Percentiles rank a stretch among this genome's conserved stretches.
Conservation (phyloP, 2,113 vertebrate genomes). For the Leucosticte australis region DNA sequence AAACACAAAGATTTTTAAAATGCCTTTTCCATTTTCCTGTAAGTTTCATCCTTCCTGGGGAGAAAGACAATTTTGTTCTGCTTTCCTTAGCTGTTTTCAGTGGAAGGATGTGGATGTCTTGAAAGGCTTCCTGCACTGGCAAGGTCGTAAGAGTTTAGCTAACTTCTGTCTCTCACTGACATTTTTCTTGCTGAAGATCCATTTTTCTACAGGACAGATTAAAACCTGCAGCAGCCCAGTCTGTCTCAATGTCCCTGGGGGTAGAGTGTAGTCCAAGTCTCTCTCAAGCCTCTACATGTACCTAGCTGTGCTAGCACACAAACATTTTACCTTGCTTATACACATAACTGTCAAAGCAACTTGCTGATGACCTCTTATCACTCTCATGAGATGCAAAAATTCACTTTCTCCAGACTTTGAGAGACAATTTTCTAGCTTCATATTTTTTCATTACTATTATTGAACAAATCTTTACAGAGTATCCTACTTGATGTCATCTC, state of each 20-base stretch:
- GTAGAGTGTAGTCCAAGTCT: background rate
- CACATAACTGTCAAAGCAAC: background rate
- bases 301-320: background rate
- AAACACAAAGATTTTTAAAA: background rate
- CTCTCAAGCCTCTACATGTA: background rate
- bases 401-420: background rate
- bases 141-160: background rate
- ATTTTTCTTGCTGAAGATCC: background rate
- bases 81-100: background rate
- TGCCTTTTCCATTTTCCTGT: background rate
- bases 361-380: background rate
- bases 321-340: background rate
- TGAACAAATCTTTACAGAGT: background rate
- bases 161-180: background rate
- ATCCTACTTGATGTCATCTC: background rate
- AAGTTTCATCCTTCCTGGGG: background rate
- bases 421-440: background rate
- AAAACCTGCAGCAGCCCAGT: accelerated
- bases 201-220: background rate
- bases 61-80: background rate
- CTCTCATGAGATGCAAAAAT: background rate
- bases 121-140: background rate
- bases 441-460: background rate
- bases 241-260: background rate
- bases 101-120: background rate